Evolutionary conservation across 2,888 invertebrate species (phyloP), one percentile per base, ranked within the genome.

Genomic region (Megastigmus dorsalis): DNA sequence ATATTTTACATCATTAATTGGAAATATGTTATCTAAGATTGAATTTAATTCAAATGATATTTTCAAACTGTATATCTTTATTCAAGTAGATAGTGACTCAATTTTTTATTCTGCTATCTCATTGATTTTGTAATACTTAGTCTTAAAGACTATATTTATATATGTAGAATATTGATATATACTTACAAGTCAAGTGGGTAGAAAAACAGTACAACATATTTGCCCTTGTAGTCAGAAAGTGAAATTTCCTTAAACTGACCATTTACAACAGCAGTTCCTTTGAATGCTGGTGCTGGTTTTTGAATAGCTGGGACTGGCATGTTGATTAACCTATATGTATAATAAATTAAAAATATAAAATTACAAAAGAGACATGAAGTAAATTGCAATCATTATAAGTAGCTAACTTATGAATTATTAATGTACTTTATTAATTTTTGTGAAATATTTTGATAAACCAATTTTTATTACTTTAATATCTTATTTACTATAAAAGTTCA

Each of bases 181-280:
- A 91, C 94, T 93, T 87, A 95, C 94, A 96, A 96, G 86, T 97
- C 96, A 68, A 95, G 89, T 0, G 96, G 96, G 83, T 96, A 97
- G 91, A 97, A 97, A 90, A 96, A 96, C n/a, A 97, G 88, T 10
- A 97, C 93, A 3, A 97, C 91, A 84, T 96, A 97, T 93, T 96
- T 94, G 79, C 96, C 96, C 85, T 93, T 92, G 90, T 92, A 97
- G 88, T 96, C 94, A 0, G 91, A 85, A 59, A 96, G 90, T 13
- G 91, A 90, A 79, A 97, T 91, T 74, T 95, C 94, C 88, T 95
- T 95, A 90, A 97, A 96, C 86, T 94, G 92, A 15, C 94, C 94
- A 84, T 95, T 91, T 28, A 95, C 91, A 30, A 97, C 95, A 60
- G 96, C 96, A 48, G 92, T 93, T 79, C 94, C 93, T 83, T 91